Percentiles rank a stretch among this genome's conserved stretches.
Evolutionary conservation across 2,888 invertebrate species (phyloP).

Genomic region (Dysmachus trigonus): DNA sequence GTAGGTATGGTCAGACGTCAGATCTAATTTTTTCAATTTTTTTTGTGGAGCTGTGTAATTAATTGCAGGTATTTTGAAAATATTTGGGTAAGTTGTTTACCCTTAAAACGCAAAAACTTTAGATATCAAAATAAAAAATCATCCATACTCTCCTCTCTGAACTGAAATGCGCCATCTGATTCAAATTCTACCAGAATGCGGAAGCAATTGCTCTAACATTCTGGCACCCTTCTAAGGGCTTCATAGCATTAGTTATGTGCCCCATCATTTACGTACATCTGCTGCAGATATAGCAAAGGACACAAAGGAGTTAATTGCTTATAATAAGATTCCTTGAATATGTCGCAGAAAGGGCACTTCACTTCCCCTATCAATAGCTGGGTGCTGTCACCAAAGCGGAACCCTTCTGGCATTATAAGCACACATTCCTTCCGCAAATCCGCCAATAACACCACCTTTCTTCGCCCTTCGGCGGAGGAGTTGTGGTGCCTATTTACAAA

Average conservation of each 20-base stretch:
- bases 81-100: no score
- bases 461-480: neutral
- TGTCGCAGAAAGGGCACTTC: neutral
- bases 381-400: neutral
- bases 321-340: neutral
- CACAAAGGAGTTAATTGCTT: constrained; percentile 12
- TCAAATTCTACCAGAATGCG: neutral
- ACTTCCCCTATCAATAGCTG: neutral
- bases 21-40: no score
- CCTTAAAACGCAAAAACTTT: no score
- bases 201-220: neutral
- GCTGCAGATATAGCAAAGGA: neutral
- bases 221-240: neutral
- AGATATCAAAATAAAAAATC: neutral
- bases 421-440: neutral
- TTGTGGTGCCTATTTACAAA: constrained; percentile 8
- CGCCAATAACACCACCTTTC: neutral
- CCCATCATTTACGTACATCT: neutral
- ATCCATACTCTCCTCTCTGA: neutral
- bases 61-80: no score
- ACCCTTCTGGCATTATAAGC: neutral
- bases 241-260: neutral
- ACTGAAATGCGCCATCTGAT: neutral
- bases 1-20: no score
- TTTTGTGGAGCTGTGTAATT: no score